Evolutionary conservation across 2,113 vertebrate species (phyloP).

Genomic region (Saguinus imperator): DNA sequence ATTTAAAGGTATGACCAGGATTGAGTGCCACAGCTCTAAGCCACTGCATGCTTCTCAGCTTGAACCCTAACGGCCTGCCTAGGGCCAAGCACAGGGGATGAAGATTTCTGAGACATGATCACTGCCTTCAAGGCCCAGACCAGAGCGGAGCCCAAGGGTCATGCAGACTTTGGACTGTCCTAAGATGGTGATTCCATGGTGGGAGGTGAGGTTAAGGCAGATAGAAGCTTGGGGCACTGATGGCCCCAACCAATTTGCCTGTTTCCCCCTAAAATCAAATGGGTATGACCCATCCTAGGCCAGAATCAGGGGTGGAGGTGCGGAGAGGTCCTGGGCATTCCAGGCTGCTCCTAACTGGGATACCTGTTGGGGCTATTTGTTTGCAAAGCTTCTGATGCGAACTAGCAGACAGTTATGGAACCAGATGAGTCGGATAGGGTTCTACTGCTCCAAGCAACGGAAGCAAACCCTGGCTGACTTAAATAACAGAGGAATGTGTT

Average conservation of each 20-base stretch:
- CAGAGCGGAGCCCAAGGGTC: not conserved
- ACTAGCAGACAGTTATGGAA: not conserved
- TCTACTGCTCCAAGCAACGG: not conserved
- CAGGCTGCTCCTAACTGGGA: not conserved
- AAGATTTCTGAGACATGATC: not conserved
- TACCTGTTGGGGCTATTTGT: not conserved
- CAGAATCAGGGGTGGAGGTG: not conserved
- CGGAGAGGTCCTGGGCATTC: not conserved
- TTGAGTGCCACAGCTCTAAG: not conserved
- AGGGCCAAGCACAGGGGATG: not conserved
- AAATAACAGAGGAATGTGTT: not conserved
- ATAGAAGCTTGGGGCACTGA: not conserved
- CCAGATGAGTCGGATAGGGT: not conserved
- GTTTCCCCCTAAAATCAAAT: not conserved
- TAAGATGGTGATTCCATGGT: not conserved
- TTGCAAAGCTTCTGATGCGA: not conserved
- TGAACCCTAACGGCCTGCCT: not conserved
- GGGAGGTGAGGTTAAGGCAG: not conserved
- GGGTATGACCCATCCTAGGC: too few species aligned
- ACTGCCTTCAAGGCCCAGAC: not conserved
- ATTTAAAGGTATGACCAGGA: not conserved
- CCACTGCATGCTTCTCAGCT: not conserved
- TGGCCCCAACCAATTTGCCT: not conserved
- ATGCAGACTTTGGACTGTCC: not conserved
- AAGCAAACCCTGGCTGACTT: not conserved